These are phyloP conservation scores for Drosophila orosa DNA, from an alignment of 1,140 invertebrate species.

Conservation along the genomic window DNA sequence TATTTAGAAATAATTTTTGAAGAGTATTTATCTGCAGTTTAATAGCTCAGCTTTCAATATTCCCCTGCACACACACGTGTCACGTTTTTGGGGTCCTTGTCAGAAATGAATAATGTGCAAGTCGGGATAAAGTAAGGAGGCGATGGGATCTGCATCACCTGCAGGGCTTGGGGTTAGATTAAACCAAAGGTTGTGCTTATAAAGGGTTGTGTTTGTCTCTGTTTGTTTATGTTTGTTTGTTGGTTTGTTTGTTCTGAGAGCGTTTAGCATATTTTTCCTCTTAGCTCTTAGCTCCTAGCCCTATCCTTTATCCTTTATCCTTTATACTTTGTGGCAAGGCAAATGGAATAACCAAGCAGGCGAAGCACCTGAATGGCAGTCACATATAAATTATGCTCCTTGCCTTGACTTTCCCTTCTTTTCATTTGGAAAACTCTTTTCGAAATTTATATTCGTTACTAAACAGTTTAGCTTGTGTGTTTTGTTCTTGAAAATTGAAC, in stretches of 20 bases:
- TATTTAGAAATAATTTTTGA: neutral
- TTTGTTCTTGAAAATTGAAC: neutral
- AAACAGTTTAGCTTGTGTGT: neutral
- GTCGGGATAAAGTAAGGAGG: neutral
- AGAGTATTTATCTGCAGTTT: neutral
- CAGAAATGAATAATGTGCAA: conserved; percentile 33
- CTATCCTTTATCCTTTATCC: conserved; percentile 1
- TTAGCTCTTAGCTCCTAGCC: too few relatives aligned
- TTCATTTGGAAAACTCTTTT: neutral
- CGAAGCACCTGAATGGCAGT: conserved; percentile 24
- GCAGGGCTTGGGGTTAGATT: neutral
- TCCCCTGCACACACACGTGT: neutral
- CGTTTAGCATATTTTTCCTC: conserved; percentile 45
- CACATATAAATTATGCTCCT: neutral
- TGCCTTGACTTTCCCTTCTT: neutral
- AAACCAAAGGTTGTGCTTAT: conserved; percentile 1
- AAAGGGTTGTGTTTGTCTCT: conserved; percentile 10
- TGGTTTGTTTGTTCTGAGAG: conserved; percentile 21
- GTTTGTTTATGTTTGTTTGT: conserved; percentile 7
- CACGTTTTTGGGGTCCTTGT: conserved; percentile 19
- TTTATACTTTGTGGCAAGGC: conserved; percentile 24
- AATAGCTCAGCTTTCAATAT: neutral
- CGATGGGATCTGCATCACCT: conserved; percentile 5
- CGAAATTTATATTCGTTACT: too few relatives aligned
- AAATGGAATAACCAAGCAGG: conserved; percentile 35